Evolutionary conservation across 2,113 vertebrate species (phyloP).

Genomic region (Eonycteris spelaea): DNA sequence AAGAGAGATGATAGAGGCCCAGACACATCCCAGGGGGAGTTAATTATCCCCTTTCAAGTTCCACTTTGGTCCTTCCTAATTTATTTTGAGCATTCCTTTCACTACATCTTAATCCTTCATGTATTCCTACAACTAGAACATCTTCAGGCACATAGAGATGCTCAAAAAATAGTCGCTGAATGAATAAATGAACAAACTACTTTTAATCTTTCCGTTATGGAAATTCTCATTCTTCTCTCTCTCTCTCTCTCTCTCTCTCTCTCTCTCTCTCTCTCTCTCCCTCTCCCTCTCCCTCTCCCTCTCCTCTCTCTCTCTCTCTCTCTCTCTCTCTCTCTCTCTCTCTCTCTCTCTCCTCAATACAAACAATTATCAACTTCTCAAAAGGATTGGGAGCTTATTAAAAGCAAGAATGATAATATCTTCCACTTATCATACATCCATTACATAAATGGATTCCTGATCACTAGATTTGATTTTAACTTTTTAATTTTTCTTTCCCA

Average conservation of each 20-base stretch:
- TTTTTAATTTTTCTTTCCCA: neutral
- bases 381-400: neutral
- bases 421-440: neutral
- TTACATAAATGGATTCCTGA: neutral
- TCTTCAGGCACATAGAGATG: neutral
- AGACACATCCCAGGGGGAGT: too few species aligned
- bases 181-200: neutral
- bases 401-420: neutral
- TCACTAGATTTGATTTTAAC: neutral
- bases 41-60: neutral
- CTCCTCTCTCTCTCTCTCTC: neutral
- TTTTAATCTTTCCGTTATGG: neutral
- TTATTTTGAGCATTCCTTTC: neutral
- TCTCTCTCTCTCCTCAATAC: neutral
- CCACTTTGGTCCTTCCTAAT: neutral
- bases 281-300: neutral
- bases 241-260: neutral
- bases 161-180: neutral
- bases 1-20: neutral
- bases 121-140: neutral
- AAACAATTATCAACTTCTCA: neutral
- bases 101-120: neutral
- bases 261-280: neutral
- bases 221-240: neutral
- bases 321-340: rapidly evolving